Conservation (phyloP, 2,888 invertebrate genomes). For the Exocentrus adspersus region DNA sequence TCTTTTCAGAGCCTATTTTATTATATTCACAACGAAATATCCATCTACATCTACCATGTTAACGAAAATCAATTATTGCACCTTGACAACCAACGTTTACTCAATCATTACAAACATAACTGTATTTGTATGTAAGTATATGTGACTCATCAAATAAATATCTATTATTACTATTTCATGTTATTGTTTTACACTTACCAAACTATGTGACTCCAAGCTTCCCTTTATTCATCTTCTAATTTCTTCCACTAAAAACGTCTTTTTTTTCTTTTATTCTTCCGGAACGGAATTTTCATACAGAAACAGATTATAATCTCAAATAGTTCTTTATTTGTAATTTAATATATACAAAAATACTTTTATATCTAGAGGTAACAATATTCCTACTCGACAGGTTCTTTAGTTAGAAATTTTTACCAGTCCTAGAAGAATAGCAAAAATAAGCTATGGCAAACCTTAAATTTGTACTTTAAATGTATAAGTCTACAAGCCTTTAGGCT, state of each 20-base stretch:
- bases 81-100: conserved; percentile 28
- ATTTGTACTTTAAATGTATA: conserved; percentile 21
- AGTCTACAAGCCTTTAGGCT: conserved; percentile 2
- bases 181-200: too few relatives aligned
- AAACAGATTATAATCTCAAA: neutral
- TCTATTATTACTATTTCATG: too few relatives aligned
- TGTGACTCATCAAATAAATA: too few relatives aligned
- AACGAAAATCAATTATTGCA: conserved; percentile 13
- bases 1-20: neutral
- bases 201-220: too few relatives aligned
- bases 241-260: too few relatives aligned
- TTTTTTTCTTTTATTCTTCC: too few relatives aligned
- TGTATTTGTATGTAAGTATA: neutral
- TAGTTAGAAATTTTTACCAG: conserved; percentile 20
- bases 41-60: neutral
- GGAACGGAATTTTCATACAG: too few relatives aligned
- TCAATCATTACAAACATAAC: neutral
- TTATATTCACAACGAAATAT: neutral
- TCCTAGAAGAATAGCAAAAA: conserved; percentile 9
- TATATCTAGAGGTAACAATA: conserved; percentile 13
- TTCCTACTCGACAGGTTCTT: conserved; percentile 20
- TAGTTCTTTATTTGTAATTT: conserved; percentile 22
- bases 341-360: conserved; percentile 23
- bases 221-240: too few relatives aligned
- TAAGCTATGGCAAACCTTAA: conserved; percentile 21